Conservation (phyloP, 1,140 invertebrate genomes). For the Paraescarpia echinospica region DNA sequence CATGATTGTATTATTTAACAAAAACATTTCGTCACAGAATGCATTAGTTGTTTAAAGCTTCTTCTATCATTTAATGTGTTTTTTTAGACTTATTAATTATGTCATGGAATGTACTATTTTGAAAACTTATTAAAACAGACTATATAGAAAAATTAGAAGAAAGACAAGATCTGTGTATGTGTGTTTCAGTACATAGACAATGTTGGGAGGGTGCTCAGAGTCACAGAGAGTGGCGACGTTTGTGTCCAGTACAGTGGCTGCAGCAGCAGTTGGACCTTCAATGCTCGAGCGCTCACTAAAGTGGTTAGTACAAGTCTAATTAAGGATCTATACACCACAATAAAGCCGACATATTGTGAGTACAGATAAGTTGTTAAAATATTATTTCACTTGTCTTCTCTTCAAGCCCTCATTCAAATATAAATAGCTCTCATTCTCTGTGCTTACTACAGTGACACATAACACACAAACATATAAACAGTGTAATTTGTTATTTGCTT, state of each 20-base stretch:
- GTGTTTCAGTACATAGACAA: conserved; percentile 69
- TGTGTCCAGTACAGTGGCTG: conserved; percentile 83
- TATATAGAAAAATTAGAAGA: too few species aligned
- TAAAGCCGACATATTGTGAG: too few species aligned
- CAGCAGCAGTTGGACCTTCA: conserved; percentile 87
- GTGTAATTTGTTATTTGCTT: not conserved
- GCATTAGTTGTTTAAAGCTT: not conserved
- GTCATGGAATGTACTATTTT: not conserved
- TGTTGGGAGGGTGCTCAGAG: conserved; percentile 81
- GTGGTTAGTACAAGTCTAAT: conserved; percentile 38
- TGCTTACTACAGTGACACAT: not conserved
- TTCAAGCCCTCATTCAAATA: not conserved
- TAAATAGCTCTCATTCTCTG: not conserved
- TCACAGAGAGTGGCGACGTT: conserved; percentile 87
- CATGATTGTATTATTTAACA: not conserved
- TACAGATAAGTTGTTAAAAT: too few species aligned
- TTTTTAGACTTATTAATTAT: not conserved
- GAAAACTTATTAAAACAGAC: not conserved
- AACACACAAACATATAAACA: not conserved
- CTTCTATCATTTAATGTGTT: not conserved
- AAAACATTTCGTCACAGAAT: not conserved
- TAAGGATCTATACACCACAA: not conserved
- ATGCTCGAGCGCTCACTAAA: conserved; percentile 80
- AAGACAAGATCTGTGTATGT: not conserved
- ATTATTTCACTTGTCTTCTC: too few species aligned